Evolutionary conservation across 1,140 invertebrate genomes (phyloP).

Genomic region (Cepaea nemoralis): DNA sequence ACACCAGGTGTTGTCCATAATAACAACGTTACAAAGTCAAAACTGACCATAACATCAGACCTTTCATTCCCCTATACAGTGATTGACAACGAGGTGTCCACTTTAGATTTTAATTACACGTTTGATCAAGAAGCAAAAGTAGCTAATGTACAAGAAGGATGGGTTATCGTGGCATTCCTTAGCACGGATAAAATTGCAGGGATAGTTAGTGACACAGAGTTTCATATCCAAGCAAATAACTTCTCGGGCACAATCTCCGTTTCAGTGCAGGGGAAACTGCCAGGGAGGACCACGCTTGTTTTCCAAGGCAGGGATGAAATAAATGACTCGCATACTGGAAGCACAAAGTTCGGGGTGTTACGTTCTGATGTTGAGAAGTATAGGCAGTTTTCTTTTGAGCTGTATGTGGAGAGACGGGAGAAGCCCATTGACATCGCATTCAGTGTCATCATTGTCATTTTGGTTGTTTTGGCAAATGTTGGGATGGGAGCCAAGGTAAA

Average conservation of each 20-base stretch:
- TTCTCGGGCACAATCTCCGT: neutral
- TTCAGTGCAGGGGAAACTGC: conserved; percentile 1
- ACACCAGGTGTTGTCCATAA: neutral
- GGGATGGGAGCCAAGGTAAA: conserved; percentile 72
- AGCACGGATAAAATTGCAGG: neutral
- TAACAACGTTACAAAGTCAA: neutral
- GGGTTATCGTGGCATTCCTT: neutral
- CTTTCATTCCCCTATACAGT: conserved; percentile 6
- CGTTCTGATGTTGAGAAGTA: neutral
- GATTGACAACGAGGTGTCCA: neutral
- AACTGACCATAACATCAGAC: neutral
- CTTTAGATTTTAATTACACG: conserved; percentile 13
- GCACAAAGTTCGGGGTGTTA: neutral
- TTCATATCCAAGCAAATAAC: neutral
- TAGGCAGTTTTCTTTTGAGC: conserved; percentile 36
- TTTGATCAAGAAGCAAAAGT: neutral
- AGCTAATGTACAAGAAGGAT: neutral
- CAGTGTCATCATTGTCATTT: conserved; percentile 59
- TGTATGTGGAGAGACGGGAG: conserved; percentile 57
- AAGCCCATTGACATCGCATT: conserved; percentile 64
- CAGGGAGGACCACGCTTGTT: conserved; percentile 11
- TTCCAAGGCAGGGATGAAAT: neutral
- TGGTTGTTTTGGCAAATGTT: conserved; percentile 69
- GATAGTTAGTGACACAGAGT: neutral
- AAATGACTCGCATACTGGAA: neutral